phyloP scores from a whole-genome alignment of 2,888 invertebrate genomes.

The Acleris emargana region DNA sequence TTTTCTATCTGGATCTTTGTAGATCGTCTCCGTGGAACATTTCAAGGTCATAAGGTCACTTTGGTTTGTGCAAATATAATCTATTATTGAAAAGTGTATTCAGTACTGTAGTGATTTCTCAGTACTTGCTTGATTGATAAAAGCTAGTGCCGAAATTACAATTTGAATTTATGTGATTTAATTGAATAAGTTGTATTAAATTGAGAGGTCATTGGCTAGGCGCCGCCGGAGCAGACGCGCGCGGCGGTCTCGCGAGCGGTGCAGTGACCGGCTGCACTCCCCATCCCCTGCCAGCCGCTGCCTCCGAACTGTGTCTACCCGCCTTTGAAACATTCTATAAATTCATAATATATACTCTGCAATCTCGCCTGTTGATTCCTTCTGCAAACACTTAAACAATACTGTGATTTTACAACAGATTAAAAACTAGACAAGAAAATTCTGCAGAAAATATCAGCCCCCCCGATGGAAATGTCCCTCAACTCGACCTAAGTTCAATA shows the following conservation, averaged over 20 bases:
- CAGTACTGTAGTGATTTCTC: not conserved
- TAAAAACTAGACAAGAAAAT: too few species aligned
- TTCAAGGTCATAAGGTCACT: constrained; percentile 3
- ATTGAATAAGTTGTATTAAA: constrained; percentile 10
- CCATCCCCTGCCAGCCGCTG: constrained; percentile 51
- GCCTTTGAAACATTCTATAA: constrained; percentile 30
- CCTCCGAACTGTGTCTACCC: constrained; percentile 45
- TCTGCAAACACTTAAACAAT: not conserved
- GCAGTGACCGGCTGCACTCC: constrained; percentile 85
- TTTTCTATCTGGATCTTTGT: too few species aligned
- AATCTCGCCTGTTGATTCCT: constrained; percentile 25
- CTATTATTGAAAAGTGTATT: too few species aligned
- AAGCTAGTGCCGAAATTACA: not conserved
- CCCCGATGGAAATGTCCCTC: too few species aligned
- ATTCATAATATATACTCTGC: not conserved
- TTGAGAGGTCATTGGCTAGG: constrained; percentile 53
- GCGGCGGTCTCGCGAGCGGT: constrained; percentile 58
- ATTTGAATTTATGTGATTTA: constrained; percentile 1
- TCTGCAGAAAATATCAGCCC: too few species aligned
- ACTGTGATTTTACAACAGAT: not conserved
- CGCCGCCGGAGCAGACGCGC: constrained; percentile 67
- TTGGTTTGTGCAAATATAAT: not conserved
- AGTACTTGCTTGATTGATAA: not conserved
- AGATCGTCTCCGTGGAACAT: not conserved
- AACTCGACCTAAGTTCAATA: too few species aligned